Base-by-base conservation (phyloP, 2,888 invertebrate genomes). In the Hanleya hanleyi region DNA sequence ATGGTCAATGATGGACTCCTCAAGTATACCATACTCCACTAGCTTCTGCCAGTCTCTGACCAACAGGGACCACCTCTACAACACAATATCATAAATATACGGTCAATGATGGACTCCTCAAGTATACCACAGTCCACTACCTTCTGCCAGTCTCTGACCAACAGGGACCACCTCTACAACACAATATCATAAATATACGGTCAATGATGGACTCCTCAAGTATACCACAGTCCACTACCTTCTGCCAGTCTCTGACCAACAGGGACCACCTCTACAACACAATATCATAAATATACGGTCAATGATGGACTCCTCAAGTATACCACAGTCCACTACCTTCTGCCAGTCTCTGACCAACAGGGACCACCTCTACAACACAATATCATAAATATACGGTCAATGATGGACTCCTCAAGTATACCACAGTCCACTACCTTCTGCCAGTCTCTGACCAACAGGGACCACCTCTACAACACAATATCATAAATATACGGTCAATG, bases 191-290 rank as follows among this genome's bases (percentile, higher is more conserved):
- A n/a, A n/a, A n/a, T n/a, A n/a, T n/a, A 18, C 76, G 71, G 64
- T 88, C 86, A n/a, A 90, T 70, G 33, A 89, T 77, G 1, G 78
- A 70, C 62, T 89, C 89, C 33, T 89, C 88, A 36, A 90, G 79
- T 29, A 89, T 80, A 0, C 89, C 90, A 67, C 77, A 77, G 47
- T 83, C 76, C 57, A 81, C 77, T 65, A 89, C 79, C 29, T 78
- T 75, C 12, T 81, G 80, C 88, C 88, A 88, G 72, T 85, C 84
- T 74, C 87, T 88, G 35, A 77, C 69, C 61, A 84, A 73, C 69
- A 84, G 73, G 66, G 78, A 81, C 86, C 86, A 86, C 87, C 26
- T 4, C 57, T 57, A 26, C n/a, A n/a, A n/a, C n/a, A n/a, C n/a
- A n/a, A n/a, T n/a, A n/a, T n/a, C n/a, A n/a, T n/a, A n/a, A n/a